Evolutionary conservation across 2,797 vertebrate species (phyloP).

Genomic region (Onychomys torridus): DNA sequence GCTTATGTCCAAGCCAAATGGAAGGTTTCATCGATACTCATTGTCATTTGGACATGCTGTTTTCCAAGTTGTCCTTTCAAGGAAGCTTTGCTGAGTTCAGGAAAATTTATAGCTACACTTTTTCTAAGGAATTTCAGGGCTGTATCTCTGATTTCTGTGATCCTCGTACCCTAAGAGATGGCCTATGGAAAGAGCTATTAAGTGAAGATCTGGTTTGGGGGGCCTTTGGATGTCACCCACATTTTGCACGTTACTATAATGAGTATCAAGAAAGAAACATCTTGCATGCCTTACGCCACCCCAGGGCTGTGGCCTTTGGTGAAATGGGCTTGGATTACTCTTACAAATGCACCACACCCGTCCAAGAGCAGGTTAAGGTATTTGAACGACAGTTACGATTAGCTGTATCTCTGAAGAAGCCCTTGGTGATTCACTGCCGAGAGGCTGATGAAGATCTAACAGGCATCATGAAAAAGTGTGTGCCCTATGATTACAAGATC

Average conservation of each 20-base stretch:
- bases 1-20: not conserved
- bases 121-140: constrained; percentile 90
- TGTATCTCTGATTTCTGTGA: constrained; percentile 95
- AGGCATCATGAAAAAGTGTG: constrained; percentile 91
- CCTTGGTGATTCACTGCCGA: constrained; percentile 93
- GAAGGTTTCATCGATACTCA: constrained; percentile 93
- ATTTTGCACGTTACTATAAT: constrained; percentile 92
- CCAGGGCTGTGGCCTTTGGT: constrained; percentile 94
- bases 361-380: constrained; percentile 90
- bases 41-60: constrained; percentile 95
- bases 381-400: constrained; percentile 91
- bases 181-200: constrained; percentile 91
- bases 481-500: constrained; percentile 93
- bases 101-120: constrained; percentile 86
- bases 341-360: constrained; percentile 91
- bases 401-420: constrained; percentile 91
- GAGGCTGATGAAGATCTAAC: constrained; percentile 92
- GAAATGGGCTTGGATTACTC: constrained; percentile 96
- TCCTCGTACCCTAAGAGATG: constrained; percentile 89
- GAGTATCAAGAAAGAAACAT: constrained; percentile 89
- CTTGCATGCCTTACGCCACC: constrained; percentile 92
- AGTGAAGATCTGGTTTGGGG: constrained; percentile 94
- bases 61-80: constrained; percentile 89
- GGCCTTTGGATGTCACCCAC: constrained; percentile 95
- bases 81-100: constrained; percentile 90